Percentiles rank a stretch among this genome's conserved stretches.
phyloP scores from a whole-genome alignment of 2,888 invertebrate genomes.

The Drosophila helvetica region DNA sequence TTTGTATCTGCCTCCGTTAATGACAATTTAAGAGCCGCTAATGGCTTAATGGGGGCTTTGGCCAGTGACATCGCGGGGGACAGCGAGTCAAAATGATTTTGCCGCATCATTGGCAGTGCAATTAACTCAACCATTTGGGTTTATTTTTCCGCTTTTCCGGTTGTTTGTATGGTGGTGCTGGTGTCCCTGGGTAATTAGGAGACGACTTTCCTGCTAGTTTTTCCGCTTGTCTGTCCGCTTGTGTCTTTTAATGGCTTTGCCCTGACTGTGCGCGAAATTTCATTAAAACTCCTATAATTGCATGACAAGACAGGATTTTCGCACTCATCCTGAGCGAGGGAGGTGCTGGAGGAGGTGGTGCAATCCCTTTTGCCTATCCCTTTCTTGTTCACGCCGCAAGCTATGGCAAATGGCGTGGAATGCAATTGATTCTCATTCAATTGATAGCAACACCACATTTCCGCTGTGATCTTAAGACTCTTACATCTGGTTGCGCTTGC shows the following conservation, averaged over 20 bases:
- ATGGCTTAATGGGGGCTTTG: constrained; percentile 66
- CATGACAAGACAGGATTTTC: constrained; percentile 71
- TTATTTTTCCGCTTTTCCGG: background rate
- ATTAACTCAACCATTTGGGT: constrained; percentile 57
- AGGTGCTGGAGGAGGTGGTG: background rate
- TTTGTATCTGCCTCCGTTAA: constrained; percentile 52
- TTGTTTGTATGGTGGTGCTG: constrained; percentile 6
- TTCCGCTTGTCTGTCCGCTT: constrained; percentile 19
- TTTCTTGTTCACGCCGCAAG: background rate
- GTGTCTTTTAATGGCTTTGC: constrained; percentile 59
- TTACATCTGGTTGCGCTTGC: too few species aligned
- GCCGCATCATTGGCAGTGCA: constrained; percentile 75
- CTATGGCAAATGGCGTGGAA: constrained; percentile 23
- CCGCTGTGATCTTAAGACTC: too few species aligned
- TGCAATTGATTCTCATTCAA: constrained; percentile 63
- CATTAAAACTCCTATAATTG: constrained; percentile 77
- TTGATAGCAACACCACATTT: background rate
- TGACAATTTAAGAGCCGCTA: constrained; percentile 66
- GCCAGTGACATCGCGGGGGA: constrained; percentile 23
- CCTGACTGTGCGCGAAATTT: constrained; percentile 71
- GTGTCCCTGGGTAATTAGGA: constrained; percentile 63
- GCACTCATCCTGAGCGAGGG: background rate
- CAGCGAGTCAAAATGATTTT: constrained; percentile 63
- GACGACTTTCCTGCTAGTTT: constrained; percentile 20
- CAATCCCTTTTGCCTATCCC: constrained; percentile 13